Evolutionary conservation across 2,113 vertebrate species (phyloP).

Genomic region (Xiphorhynchus elegans): DNA sequence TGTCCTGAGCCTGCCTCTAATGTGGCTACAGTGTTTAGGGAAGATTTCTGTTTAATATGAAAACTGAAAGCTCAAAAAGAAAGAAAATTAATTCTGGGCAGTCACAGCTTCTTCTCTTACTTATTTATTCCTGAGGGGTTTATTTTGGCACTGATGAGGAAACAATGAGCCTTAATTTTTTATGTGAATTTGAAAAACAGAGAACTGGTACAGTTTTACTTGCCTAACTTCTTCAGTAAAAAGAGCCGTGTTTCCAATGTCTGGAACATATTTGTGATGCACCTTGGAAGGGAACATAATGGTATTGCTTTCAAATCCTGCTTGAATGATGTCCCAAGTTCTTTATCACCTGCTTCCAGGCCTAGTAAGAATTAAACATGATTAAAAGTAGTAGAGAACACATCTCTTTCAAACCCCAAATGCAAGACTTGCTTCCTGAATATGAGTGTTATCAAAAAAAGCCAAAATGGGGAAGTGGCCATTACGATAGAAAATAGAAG

Average conservation of each 20-base stretch:
- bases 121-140: not conserved
- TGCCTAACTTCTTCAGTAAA: not conserved
- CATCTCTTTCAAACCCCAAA: not conserved
- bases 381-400: not conserved
- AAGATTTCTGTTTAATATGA: not conserved
- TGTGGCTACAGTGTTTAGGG: not conserved
- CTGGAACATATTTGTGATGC: not conserved
- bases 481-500: not conserved
- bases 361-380: not conserved
- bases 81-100: not conserved
- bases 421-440: not conserved
- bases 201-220: not conserved
- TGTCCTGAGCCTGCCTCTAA: not conserved
- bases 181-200: not conserved
- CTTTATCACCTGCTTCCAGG: not conserved
- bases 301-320: not conserved
- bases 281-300: not conserved
- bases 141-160: not conserved
- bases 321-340: not conserved
- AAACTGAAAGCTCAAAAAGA: not conserved
- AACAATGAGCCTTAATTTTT: not conserved
- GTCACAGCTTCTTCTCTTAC: not conserved
- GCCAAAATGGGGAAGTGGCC: not conserved
- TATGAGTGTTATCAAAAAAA: not conserved
- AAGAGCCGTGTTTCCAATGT: not conserved